Evolutionary conservation across 2,113 vertebrate species (phyloP).

Genomic region (Hippocampus guttulatus): DNA sequence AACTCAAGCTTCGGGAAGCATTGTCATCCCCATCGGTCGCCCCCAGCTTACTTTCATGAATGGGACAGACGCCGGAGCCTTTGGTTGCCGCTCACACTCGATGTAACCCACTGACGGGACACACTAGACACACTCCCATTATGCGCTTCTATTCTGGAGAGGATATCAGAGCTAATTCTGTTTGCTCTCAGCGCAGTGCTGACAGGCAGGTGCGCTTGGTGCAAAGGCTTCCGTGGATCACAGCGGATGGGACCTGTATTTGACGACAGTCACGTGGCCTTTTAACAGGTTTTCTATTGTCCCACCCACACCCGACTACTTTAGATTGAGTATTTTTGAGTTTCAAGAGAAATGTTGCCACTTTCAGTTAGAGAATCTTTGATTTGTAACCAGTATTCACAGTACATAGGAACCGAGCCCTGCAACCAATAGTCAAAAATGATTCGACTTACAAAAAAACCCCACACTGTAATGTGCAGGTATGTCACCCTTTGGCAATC

Average conservation of each 20-base stretch:
- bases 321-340: background rate
- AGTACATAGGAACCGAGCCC: too few species aligned
- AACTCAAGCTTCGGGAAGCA: conserved; percentile 46
- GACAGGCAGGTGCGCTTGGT: conserved; percentile 35
- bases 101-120: conserved; percentile 31
- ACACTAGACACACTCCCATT: conserved; percentile 22
- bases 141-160: conserved; percentile 38
- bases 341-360: too few species aligned
- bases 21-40: conserved; percentile 52
- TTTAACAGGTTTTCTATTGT: background rate
- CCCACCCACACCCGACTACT: background rate
- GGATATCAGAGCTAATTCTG: conserved; percentile 41
- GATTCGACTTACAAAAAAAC: too few species aligned
- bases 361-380: too few species aligned
- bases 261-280: background rate
- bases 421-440: too few species aligned
- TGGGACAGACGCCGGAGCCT: conserved; percentile 46
- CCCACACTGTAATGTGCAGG: too few species aligned
- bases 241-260: conserved; percentile 11
- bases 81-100: conserved; percentile 43
- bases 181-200: conserved; percentile 37
- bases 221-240: conserved; percentile 28
- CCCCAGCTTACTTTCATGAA: conserved; percentile 50
- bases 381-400: too few species aligned
- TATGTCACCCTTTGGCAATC: too few species aligned